phyloP scores from a whole-genome alignment of 2,113 vertebrate genomes.

The Phalacrocorax pelagicus region DNA sequence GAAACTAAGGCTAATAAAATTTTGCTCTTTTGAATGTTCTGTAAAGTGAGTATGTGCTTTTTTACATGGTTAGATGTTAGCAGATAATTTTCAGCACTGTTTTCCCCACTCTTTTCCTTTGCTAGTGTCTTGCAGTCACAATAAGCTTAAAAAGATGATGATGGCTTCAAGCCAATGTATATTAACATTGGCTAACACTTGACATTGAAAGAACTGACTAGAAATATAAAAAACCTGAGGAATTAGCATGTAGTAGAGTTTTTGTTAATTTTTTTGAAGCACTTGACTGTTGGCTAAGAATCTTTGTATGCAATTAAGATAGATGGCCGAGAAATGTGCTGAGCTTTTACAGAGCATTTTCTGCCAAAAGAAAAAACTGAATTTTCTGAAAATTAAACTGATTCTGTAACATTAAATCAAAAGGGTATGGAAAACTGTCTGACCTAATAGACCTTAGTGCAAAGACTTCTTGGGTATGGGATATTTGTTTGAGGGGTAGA shows the following conservation, averaged over 20 bases:
- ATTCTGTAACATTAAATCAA: not conserved
- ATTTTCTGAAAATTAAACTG: not conserved
- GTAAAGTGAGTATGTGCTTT: not conserved
- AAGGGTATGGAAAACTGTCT: not conserved
- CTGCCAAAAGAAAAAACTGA: not conserved
- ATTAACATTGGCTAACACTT: not conserved
- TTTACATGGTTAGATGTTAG: not conserved
- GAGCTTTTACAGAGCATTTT: not conserved
- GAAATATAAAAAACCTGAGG: not conserved
- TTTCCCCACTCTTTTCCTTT: not conserved
- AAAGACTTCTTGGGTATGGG: not conserved
- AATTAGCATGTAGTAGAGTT: not conserved
- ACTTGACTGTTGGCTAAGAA: not conserved
- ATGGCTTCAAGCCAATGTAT: not conserved
- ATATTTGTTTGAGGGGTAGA: not conserved
- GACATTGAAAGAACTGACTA: not conserved
- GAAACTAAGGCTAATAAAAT: not conserved
- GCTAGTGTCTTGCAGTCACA: not conserved
- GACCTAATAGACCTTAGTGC: not conserved
- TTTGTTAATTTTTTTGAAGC: not conserved
- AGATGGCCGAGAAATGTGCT: not conserved
- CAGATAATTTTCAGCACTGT: not conserved
- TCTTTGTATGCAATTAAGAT: not conserved
- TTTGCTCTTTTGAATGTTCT: not conserved
- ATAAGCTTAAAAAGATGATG: not conserved